phyloP scores from a whole-genome alignment of 2,113 vertebrate genomes.

The Toxotes chatareus region DNA sequence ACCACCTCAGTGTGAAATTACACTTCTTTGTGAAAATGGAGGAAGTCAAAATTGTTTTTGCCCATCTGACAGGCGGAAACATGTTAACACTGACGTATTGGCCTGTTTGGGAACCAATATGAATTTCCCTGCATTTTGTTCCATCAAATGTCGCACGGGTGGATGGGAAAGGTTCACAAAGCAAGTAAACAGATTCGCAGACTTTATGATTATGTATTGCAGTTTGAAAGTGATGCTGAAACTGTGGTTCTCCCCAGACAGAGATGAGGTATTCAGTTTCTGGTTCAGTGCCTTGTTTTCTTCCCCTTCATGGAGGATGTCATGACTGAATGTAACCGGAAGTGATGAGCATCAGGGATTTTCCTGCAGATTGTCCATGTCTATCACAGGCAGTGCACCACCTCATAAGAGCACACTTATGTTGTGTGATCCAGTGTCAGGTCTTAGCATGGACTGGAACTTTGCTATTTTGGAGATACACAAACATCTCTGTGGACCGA shows the following conservation, averaged over 20 bases:
- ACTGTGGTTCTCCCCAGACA: background rate
- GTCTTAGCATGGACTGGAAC: background rate
- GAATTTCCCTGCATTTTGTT: background rate
- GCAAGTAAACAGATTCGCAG: too few relatives aligned
- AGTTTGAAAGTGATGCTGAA: background rate
- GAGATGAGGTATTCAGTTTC: background rate
- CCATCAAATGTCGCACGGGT: background rate
- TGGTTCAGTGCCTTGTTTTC: background rate
- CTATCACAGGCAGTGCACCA: background rate
- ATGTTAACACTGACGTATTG: background rate
- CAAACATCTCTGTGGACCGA: background rate
- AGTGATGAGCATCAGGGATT: too few relatives aligned
- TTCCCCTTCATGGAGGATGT: background rate
- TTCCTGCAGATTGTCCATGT: background rate
- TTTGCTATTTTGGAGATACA: background rate
- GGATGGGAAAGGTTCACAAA: too few relatives aligned
- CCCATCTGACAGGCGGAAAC: background rate
- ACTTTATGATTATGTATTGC: background rate
- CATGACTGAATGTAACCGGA: too few relatives aligned
- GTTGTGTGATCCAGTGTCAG: background rate
- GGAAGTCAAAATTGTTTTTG: background rate
- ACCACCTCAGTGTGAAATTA: too few relatives aligned
- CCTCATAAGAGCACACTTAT: background rate
- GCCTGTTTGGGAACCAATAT: too few relatives aligned
- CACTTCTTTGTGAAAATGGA: background rate